Evolutionary conservation across 2,888 invertebrate genomes (phyloP).

Genomic region (Desoria tigrina): DNA sequence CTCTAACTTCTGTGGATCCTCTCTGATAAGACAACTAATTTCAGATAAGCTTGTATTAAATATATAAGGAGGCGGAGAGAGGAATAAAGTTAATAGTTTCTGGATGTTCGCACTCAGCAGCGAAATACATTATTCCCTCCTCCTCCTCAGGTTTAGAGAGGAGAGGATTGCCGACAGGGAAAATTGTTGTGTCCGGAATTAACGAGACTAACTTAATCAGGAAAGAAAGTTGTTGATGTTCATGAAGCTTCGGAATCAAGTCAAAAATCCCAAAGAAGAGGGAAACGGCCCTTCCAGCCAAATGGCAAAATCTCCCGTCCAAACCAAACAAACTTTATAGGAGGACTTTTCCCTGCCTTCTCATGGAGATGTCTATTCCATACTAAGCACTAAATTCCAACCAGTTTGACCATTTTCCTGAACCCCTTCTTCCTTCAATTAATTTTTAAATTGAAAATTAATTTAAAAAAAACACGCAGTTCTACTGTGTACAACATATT

Average conservation of each 20-base stretch:
- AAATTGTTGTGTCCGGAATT: conserved; percentile 53
- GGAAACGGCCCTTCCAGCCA: conserved; percentile 5
- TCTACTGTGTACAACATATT: too few relatives aligned
- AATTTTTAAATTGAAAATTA: too few relatives aligned
- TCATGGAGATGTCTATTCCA: not conserved
- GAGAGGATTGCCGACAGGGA: conserved; percentile 48
- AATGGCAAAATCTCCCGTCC: conserved; percentile 10
- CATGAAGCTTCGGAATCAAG: conserved; percentile 18
- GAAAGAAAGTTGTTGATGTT: conserved; percentile 49
- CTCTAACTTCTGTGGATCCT: too few relatives aligned
- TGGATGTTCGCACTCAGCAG: not conserved
- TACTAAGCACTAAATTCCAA: too few relatives aligned
- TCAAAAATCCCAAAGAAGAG: not conserved
- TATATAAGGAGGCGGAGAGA: not conserved
- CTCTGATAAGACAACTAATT: too few relatives aligned
- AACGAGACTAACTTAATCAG: conserved; percentile 53
- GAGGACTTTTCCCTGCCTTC: not conserved
- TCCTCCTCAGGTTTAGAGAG: conserved; percentile 37
- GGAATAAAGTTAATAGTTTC: not conserved
- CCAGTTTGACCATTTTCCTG: too few relatives aligned
- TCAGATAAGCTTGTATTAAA: too few relatives aligned
- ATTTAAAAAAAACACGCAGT: too few relatives aligned
- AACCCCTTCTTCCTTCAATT: too few relatives aligned
- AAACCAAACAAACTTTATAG: conserved; percentile 16
- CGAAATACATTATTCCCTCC: too few relatives aligned